Conservation (phyloP, 2,888 invertebrate genomes). For the Magallana nippona region DNA sequence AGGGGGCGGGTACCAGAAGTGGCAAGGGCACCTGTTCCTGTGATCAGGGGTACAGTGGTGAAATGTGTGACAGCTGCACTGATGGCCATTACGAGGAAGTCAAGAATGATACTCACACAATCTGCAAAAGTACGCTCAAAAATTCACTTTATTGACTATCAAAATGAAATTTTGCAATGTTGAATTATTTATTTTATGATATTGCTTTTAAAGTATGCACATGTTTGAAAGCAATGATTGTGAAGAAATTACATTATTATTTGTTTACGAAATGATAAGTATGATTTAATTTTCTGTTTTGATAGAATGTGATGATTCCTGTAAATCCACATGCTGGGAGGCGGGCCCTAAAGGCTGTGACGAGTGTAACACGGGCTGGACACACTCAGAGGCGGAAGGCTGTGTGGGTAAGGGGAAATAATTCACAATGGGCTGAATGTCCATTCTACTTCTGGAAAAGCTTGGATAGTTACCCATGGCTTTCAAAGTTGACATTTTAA, state of each 20-base stretch:
- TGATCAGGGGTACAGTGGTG: slow-evolving; percentile 89
- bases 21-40: slow-evolving; percentile 95
- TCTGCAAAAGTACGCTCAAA: slow-evolving; percentile 84
- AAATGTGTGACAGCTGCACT: slow-evolving; percentile 89
- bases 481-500: too few species aligned
- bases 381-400: slow-evolving; percentile 86
- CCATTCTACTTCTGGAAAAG: too few species aligned
- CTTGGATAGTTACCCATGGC: too few species aligned
- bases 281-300: neutral
- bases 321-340: slow-evolving; percentile 88
- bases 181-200: too few species aligned
- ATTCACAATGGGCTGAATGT: neutral
- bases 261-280: neutral
- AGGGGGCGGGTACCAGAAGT: slow-evolving; percentile 93
- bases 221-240: neutral
- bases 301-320: slow-evolving; percentile 88
- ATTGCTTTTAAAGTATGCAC: too few species aligned
- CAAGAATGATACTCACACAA: slow-evolving; percentile 69
- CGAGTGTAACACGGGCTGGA: slow-evolving; percentile 87
- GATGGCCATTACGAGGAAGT: slow-evolving; percentile 83
- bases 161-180: neutral
- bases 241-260: neutral
- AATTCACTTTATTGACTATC: neutral
- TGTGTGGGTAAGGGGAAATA: neutral
- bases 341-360: slow-evolving; percentile 84